Evolutionary conservation across 2,113 vertebrate species (phyloP).

Genomic region (Macquaria ambigua): DNA sequence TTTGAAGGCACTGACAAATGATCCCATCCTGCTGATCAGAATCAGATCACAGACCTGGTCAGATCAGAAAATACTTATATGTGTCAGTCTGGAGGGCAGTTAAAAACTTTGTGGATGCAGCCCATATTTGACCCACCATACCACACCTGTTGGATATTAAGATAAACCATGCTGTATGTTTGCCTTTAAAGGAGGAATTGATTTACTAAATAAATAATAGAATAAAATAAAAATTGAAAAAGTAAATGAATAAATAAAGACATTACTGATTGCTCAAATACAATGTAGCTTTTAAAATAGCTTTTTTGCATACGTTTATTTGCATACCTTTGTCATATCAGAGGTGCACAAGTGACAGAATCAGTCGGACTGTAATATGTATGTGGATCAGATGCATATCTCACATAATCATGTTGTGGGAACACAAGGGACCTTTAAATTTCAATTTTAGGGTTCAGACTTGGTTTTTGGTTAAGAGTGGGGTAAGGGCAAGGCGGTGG

Average conservation of each 20-base stretch:
- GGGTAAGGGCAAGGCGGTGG: background rate
- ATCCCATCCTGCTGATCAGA: too few species aligned
- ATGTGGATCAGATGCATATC: too few species aligned
- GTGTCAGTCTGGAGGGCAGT: too few species aligned
- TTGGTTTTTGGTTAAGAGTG: background rate
- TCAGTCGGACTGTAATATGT: background rate
- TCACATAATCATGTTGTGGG: too few species aligned
- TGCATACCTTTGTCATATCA: too few species aligned
- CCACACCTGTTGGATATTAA: background rate
- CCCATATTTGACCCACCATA: background rate
- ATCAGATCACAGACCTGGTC: too few species aligned
- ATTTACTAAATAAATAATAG: background rate
- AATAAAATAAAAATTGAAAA: background rate
- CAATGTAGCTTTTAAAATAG: background rate
- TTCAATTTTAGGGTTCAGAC: too few species aligned
- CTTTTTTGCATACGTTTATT: too few species aligned
- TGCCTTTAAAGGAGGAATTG: background rate
- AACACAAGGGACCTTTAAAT: too few species aligned
- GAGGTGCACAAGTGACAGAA: background rate
- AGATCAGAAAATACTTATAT: too few species aligned
- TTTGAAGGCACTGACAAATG: too few species aligned
- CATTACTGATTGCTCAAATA: background rate
- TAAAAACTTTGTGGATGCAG: background rate
- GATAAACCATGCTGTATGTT: background rate
- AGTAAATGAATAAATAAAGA: background rate